A percentile compares a stretch with the other conserved stretches of the same genome.
phyloP scores from a whole-genome alignment of 2,888 invertebrate genomes.

The Belgica antarctica region DNA sequence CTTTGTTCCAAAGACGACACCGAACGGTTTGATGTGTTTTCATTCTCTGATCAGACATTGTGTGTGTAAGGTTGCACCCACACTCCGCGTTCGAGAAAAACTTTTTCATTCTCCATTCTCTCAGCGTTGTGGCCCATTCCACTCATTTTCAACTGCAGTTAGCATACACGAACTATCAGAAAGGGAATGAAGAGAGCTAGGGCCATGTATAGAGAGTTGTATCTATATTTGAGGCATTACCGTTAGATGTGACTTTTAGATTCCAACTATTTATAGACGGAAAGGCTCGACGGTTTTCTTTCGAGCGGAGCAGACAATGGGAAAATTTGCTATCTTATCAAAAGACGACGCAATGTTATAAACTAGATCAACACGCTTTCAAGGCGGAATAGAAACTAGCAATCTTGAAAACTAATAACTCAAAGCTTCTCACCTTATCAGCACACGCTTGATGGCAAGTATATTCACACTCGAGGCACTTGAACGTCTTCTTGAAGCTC shows the following conservation, averaged over 20 bases:
- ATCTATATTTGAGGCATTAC: constrained; percentile 41
- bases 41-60: neutral
- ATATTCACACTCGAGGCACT: constrained; percentile 44
- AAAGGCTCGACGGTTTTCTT: neutral
- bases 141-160: neutral
- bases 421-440: constrained; percentile 41
- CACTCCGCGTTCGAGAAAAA: neutral
- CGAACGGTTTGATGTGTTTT: constrained; percentile 20
- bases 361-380: too few relatives aligned
- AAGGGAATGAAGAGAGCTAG: constrained; percentile 1
- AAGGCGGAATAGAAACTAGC: too few relatives aligned
- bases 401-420: too few relatives aligned
- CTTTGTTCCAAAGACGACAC: constrained; percentile 16
- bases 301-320: neutral
- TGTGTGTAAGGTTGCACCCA: constrained; percentile 19
- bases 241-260: constrained; percentile 39
- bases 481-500: constrained; percentile 37
- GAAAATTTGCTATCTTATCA: constrained; percentile 2
- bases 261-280: neutral
- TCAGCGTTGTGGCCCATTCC: neutral
- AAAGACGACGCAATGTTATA: constrained; percentile 11
- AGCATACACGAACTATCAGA: neutral
- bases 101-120: constrained; percentile 1
- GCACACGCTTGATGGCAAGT: constrained; percentile 44
- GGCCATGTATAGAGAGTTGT: constrained; percentile 18